Evolutionary conservation across 2,113 vertebrate species (phyloP), one percentile per base, ranked within the genome.

Genomic region (Channa argus): DNA sequence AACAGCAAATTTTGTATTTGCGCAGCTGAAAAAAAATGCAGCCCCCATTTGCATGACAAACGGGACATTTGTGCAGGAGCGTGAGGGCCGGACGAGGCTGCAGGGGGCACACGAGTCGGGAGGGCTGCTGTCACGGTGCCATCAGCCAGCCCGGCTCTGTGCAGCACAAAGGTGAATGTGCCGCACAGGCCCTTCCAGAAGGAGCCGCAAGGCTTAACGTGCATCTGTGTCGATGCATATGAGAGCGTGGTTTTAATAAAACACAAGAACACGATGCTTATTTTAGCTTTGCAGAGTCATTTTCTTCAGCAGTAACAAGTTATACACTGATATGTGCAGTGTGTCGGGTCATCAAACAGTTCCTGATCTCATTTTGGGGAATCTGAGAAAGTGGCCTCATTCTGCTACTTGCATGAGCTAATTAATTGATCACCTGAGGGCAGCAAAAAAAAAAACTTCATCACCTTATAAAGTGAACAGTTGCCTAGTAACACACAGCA

Each of bases 11-110:
- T 86, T 77, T 83, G 77, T 63, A 71, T 82, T 54, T 13, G 53
- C 73, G 83, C 79, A 67, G 77, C 80, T 71, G 77, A 75, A 84
- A 80, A 63, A 24, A 24, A 24, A 24, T 3, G 50, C 45, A 38
- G 86, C 41, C 52, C 8, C 33, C 63, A 91, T 91, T 91, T 84
- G 80, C 89, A 88, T 91, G 85, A 91, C 80, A 90, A 89, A 89
- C 43, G 58, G 66, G 64, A 69, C 79, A 47, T 84, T 86, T 66
- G 85, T 56, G 71, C 49, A 52, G 63, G 62, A 47, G 64, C 13
- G 63, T 44, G 77, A 73, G 55, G 74, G 66, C 36, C 33, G 2
- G 72, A 36, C 43, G 51, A 49, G 60, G 60, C 61, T 49, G 46
- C 52, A 37, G 38, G 24, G 71, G 60, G 70, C 68, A 43, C 65